These are phyloP conservation scores for Laodelphax striatellus DNA, from an alignment of 1,140 invertebrate species.

Conservation along the genomic window DNA sequence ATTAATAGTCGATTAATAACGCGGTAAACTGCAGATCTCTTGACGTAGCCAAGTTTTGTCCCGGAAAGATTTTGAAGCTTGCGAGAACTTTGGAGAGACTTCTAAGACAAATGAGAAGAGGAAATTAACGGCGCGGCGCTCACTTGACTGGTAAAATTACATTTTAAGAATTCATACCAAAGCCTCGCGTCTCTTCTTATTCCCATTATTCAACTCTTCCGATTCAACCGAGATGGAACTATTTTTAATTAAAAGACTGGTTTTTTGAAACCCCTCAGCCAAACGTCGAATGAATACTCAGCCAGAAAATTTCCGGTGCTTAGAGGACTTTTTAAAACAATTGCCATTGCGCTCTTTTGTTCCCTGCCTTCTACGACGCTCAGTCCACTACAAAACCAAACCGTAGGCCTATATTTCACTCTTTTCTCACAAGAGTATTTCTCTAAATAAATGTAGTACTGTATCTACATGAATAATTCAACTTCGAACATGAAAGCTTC, in stretches of 20 bases:
- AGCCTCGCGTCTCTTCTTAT: not conserved
- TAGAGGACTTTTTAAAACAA: slow-evolving; percentile 1
- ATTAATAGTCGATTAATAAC: too few relatives aligned
- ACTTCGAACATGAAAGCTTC: too few relatives aligned
- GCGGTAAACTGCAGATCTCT: too few relatives aligned
- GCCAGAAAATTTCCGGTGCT: not conserved
- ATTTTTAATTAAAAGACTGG: not conserved
- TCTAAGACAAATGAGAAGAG: not conserved
- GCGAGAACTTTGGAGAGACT: too few relatives aligned
- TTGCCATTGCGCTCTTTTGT: not conserved
- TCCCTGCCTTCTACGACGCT: too few relatives aligned
- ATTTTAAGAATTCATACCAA: slow-evolving; percentile 1
- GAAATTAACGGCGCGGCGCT: not conserved
- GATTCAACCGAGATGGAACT: slow-evolving; percentile 1
- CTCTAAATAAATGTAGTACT: too few relatives aligned
- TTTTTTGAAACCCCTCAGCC: not conserved
- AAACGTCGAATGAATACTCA: not conserved
- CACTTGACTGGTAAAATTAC: slow-evolving; percentile 2
- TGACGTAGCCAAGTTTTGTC: too few relatives aligned
- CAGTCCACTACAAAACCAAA: too few relatives aligned
- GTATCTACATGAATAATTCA: too few relatives aligned
- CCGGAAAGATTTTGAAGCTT: too few relatives aligned
- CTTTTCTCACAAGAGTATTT: too few relatives aligned
- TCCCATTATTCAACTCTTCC: slow-evolving; percentile 1
- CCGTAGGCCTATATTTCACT: too few relatives aligned